Evolutionary conservation across 1,140 invertebrate genomes (phyloP).

Genomic region (Lordiphosa stackelbergi): DNA sequence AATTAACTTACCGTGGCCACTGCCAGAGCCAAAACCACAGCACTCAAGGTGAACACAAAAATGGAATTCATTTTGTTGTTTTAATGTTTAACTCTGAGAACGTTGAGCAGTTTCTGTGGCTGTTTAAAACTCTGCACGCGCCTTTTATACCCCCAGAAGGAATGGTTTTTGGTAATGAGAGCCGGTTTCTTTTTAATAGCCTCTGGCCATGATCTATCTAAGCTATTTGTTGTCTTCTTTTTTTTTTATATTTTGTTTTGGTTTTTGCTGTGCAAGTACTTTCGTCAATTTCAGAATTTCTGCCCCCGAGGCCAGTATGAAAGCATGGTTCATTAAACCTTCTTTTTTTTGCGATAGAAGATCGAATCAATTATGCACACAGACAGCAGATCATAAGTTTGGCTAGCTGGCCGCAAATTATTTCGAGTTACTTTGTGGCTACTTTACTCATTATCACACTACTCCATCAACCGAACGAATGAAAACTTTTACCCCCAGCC

Average conservation of each 20-base stretch:
- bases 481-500: constrained; percentile 2
- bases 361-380: constrained; percentile 66
- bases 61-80: constrained; percentile 50
- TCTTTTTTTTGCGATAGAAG: neutral
- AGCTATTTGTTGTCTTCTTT: constrained; percentile 31
- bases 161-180: constrained; percentile 17
- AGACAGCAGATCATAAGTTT: constrained; percentile 50
- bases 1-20: constrained; percentile 45
- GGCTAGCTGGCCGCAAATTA: constrained; percentile 10
- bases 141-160: constrained; percentile 46
- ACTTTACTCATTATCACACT: constrained; percentile 7
- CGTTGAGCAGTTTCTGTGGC: constrained; percentile 51
- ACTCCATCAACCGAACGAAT: constrained; percentile 8
- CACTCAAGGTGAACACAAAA: constrained; percentile 51
- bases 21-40: constrained; percentile 49
- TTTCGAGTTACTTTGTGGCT: constrained; percentile 7
- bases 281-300: constrained; percentile 39
- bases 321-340: constrained; percentile 54
- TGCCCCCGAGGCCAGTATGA: constrained; percentile 27
- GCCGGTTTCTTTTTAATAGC: constrained; percentile 53
- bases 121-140: neutral
- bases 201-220: constrained; percentile 48
- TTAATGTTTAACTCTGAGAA: constrained; percentile 41
- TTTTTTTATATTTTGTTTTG: constrained; percentile 18
- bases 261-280: constrained; percentile 40